Evolutionary conservation across 2,113 vertebrate genomes (phyloP).

Genomic region (Xenus cinereus): DNA sequence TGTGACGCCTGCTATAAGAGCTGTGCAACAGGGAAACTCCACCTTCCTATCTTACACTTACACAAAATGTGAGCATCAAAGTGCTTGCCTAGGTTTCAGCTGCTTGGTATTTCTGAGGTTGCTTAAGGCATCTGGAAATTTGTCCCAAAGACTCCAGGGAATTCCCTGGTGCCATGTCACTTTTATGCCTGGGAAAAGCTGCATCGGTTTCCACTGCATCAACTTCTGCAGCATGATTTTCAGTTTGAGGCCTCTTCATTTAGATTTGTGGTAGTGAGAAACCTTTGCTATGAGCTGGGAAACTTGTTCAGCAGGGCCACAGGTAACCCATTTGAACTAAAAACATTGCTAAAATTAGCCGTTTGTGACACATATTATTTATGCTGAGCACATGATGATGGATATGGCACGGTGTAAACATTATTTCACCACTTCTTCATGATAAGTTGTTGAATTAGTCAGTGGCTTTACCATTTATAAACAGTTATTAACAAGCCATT

Average conservation of each 20-base stretch:
- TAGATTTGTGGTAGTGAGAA: background rate
- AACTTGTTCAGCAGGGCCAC: background rate
- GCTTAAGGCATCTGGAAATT: background rate
- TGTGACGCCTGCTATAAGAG: background rate
- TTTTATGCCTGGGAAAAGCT: background rate
- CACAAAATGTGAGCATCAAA: background rate
- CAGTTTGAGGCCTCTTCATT: background rate
- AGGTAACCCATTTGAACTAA: background rate
- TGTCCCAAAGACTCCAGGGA: background rate
- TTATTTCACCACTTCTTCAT: background rate
- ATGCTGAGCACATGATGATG: rapidly evolving
- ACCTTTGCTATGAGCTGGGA: background rate
- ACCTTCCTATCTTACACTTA: background rate
- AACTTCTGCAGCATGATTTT: background rate
- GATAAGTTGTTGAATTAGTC: background rate
- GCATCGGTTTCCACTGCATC: background rate
- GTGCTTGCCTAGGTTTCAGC: background rate
- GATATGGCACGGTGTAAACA: background rate
- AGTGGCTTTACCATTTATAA: background rate
- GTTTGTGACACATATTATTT: rapidly evolving
- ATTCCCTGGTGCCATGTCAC: rapidly evolving
- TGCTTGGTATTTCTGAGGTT: background rate
- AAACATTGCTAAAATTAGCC: background rate
- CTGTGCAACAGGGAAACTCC: background rate
- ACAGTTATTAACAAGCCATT: background rate